phyloP scores from a whole-genome alignment of 2,113 vertebrate genomes.

The Martes martes region DNA sequence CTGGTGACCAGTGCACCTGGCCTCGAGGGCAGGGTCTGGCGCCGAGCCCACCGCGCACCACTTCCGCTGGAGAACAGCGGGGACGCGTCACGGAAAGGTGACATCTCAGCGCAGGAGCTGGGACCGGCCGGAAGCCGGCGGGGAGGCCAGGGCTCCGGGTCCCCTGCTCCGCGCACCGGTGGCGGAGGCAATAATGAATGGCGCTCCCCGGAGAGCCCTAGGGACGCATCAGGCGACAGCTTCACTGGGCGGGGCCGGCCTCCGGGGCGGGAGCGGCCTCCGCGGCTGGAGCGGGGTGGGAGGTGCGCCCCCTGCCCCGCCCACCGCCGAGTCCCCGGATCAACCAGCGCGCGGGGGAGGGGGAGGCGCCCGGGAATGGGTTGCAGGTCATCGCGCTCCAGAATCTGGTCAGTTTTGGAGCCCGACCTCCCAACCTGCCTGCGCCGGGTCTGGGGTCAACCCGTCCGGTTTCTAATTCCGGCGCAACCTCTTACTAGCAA shows the following conservation, averaged over 20 bases:
- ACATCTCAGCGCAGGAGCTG: neutral
- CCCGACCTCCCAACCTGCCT: neutral
- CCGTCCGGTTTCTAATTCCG: accelerated
- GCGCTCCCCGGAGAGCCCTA: neutral
- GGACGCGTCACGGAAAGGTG: neutral
- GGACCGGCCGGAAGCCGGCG: neutral
- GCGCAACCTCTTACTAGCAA: neutral
- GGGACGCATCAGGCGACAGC: neutral
- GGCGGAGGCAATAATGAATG: neutral
- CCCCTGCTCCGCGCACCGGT: accelerated
- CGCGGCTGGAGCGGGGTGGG: neutral
- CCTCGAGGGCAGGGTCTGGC: neutral
- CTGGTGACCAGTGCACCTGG: neutral
- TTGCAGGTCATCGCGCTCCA: neutral
- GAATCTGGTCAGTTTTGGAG: accelerated
- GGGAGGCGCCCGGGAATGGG: neutral
- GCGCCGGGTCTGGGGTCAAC: neutral
- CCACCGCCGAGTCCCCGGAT: neutral
- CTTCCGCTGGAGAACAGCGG: neutral
- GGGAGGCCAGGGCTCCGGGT: neutral
- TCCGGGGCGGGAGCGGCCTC: too few species aligned
- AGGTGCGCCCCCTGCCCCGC: neutral
- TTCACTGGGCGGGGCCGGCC: neutral
- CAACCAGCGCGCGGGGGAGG: accelerated
- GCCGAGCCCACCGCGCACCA: neutral